Percentiles rank a stretch among this genome's conserved stretches.
phyloP scores from a whole-genome alignment of 2,888 invertebrate genomes.

The Chrysina gloriosa region DNA sequence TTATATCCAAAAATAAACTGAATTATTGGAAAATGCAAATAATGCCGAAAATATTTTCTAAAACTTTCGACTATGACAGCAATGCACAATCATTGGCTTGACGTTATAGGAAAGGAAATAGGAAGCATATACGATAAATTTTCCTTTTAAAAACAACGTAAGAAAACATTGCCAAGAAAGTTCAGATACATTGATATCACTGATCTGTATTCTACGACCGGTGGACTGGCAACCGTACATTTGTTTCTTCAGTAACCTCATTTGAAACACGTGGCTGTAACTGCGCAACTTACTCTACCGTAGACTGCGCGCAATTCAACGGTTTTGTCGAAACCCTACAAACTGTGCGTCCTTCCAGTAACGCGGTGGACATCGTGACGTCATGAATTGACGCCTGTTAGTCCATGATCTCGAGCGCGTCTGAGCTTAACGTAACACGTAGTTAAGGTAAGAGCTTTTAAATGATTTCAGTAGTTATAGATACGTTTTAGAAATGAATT shows the following conservation, averaged over 20 bases:
- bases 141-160: background rate
- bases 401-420: conserved; percentile 16
- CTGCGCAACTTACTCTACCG: conserved; percentile 34
- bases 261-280: conserved; percentile 24
- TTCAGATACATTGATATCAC: background rate
- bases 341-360: conserved; percentile 38
- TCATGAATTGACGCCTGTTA: conserved; percentile 33
- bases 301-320: conserved; percentile 25
- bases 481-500: too few relatives aligned
- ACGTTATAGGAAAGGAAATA: too few relatives aligned
- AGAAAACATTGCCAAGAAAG: background rate
- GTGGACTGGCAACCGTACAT: background rate
- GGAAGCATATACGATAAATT: background rate
- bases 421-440: conserved; percentile 10
- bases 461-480: background rate
- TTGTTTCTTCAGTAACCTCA: conserved; percentile 30
- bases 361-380: conserved; percentile 42
- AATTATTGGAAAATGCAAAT: too few relatives aligned
- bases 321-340: conserved; percentile 20
- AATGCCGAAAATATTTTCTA: too few relatives aligned
- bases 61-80: too few relatives aligned
- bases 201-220: background rate
- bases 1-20: too few relatives aligned
- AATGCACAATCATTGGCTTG: too few relatives aligned
- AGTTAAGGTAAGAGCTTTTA: conserved; percentile 30